Percentiles rank a stretch among this genome's conserved stretches.
Evolutionary conservation across 1,140 invertebrate genomes (phyloP).

Genomic region (Drosophila mauritiana): DNA sequence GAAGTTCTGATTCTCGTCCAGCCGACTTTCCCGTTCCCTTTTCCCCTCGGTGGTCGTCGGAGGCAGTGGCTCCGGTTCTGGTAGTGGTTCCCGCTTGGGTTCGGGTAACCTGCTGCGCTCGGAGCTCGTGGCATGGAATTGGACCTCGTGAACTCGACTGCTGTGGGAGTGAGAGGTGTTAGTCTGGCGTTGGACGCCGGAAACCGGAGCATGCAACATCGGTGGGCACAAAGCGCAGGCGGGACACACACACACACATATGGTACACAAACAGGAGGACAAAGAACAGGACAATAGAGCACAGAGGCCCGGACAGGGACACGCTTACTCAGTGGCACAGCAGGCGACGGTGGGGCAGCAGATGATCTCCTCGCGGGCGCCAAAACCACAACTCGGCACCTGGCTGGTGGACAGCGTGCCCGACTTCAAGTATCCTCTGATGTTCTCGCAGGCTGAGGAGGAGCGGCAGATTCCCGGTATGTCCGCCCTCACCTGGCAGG

Average conservation of each 20-base stretch:
- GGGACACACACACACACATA: conserved; percentile 13
- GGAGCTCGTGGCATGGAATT: not conserved
- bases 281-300: not conserved
- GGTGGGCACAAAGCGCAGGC: conserved; percentile 25
- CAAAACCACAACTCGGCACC: conserved; percentile 65
- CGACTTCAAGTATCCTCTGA: conserved; percentile 49
- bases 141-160: conserved; percentile 1
- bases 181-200: not conserved
- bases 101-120: conserved; percentile 1
- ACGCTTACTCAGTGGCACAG: conserved; percentile 48
- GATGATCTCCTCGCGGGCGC: conserved; percentile 64
- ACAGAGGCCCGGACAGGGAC: not conserved
- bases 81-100: not conserved
- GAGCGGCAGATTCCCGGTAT: conserved; percentile 44
- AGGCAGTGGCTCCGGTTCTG: not conserved
- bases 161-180: conserved; percentile 7
- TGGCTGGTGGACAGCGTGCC: conserved; percentile 36
- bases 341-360: conserved; percentile 65
- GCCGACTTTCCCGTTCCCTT: conserved; percentile 1
- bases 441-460: conserved; percentile 43
- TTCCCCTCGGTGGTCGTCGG: not conserved
- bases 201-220: conserved; percentile 39
- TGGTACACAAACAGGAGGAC: not conserved
- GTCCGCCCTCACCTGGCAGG: conserved; percentile 30
- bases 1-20: conserved; percentile 26